Percentiles rank a stretch among this genome's conserved stretches.
Conservation (phyloP, 2,888 invertebrate genomes). For the Coremacera marginata region DNA sequence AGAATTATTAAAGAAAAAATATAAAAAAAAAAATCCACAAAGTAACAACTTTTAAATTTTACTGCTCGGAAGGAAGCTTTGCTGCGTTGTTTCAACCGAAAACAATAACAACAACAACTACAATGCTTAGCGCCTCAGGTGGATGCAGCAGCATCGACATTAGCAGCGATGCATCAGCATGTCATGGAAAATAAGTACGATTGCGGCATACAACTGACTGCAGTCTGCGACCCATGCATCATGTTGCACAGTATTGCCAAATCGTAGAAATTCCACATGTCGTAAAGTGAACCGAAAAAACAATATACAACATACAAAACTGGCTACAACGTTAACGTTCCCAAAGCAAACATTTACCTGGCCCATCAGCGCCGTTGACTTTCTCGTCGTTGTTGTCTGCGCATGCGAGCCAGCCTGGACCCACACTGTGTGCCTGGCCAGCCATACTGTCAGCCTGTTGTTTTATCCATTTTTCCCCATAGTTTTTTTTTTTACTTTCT, state of each 20-base stretch:
- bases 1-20: not conserved
- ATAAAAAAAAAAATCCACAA: not conserved
- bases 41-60: constrained; percentile 20
- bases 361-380: not conserved
- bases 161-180: constrained; percentile 15
- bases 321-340: constrained; percentile 3
- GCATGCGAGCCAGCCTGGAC: constrained; percentile 41
- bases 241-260: constrained; percentile 12
- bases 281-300: constrained; percentile 11
- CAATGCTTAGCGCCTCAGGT: constrained; percentile 32
- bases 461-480: constrained; percentile 7
- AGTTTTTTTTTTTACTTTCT: not conserved
- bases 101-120: constrained; percentile 6
- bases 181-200: constrained; percentile 27
- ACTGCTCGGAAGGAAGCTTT: constrained; percentile 19
- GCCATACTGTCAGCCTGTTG: constrained; percentile 36
- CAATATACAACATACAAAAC: not conserved
- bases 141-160: not conserved
- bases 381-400: not conserved
- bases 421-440: constrained; percentile 34
- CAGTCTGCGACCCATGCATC: not conserved
- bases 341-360: not conserved
- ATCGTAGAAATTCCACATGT: constrained; percentile 28
- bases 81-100: not conserved
- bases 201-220: not conserved